Conservation (phyloP, 2,797 vertebrate genomes). For the Enoplosus armatus region DNA sequence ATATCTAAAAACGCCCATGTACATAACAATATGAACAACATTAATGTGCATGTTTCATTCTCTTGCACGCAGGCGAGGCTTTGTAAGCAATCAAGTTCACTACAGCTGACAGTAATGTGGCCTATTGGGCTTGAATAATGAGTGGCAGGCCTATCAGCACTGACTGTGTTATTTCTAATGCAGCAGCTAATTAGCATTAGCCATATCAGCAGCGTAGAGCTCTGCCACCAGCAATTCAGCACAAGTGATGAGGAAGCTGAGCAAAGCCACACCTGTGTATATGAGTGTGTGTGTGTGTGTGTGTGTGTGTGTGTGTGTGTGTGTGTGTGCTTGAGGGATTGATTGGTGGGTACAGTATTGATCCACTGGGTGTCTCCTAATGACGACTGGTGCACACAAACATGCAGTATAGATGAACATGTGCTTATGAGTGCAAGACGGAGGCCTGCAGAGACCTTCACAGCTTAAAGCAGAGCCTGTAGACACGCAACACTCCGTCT, state of each 20-base stretch:
- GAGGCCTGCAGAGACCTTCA: constrained; percentile 14
- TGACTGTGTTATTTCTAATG: constrained; percentile 36
- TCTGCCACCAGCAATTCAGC: constrained; percentile 17
- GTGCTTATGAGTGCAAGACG: constrained; percentile 2
- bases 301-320: constrained; percentile 5
- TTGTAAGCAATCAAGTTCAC: constrained; percentile 20
- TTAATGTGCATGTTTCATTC: background rate
- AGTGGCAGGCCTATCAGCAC: constrained; percentile 36
- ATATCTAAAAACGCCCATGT: background rate
- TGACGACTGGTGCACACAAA: constrained; percentile 24
- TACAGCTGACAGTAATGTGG: constrained; percentile 45
- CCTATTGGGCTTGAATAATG: constrained; percentile 43
- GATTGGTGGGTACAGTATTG: constrained; percentile 39
- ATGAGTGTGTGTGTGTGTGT: constrained; percentile 3
- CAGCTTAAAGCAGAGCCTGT: constrained; percentile 23
- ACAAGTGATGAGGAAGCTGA: constrained; percentile 27
- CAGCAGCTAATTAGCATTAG: constrained; percentile 50
- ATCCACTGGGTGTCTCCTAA: constrained; percentile 20
- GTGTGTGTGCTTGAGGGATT: constrained; percentile 18
- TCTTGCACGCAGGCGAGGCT: background rate
- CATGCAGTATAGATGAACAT: constrained; percentile 32
- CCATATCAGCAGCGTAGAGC: constrained; percentile 35
- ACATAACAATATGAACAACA: background rate
- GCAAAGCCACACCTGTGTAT: constrained; percentile 11
- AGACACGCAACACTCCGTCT: constrained; percentile 21